These are phyloP conservation scores for Mactromeris polynyma DNA, from an alignment of 2,888 invertebrate species.

Conservation along the genomic window DNA sequence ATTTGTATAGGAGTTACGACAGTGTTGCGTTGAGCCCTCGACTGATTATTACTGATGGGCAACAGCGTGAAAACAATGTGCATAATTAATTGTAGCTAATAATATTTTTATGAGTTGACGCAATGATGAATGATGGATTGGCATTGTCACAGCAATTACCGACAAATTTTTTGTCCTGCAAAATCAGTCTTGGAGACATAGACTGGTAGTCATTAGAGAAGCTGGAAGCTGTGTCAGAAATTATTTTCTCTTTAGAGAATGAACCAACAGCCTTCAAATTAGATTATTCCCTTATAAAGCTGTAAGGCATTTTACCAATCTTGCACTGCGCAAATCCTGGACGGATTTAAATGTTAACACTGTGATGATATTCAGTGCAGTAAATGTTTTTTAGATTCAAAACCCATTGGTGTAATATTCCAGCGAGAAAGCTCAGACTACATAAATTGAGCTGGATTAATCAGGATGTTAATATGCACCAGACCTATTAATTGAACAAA, in stretches of 20 bases:
- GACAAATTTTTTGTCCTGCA: neutral
- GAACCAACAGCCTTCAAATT: slow-evolving; percentile 14
- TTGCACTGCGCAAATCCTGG: neutral
- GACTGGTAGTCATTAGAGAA: neutral
- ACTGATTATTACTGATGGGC: too few relatives aligned
- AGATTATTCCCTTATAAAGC: slow-evolving; percentile 4
- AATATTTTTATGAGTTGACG: neutral
- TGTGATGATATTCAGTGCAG: neutral
- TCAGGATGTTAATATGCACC: neutral
- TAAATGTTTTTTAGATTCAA: neutral
- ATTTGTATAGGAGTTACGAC: too few relatives aligned
- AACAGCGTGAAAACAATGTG: neutral
- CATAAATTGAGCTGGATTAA: neutral
- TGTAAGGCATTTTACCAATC: neutral
- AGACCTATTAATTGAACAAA: neutral
- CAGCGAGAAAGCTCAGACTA: neutral
- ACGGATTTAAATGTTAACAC: neutral
- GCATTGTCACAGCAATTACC: neutral
- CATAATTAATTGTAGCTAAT: neutral
- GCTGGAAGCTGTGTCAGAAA: neutral
- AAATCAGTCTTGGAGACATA: neutral
- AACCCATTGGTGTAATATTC: neutral
- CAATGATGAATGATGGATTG: neutral
- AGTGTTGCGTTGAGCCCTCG: too few relatives aligned
- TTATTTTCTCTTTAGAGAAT: slow-evolving; percentile 15